Evolutionary conservation across 2,113 vertebrate species (phyloP), one percentile per base, ranked within the genome.

Genomic region (Syngnathus scovelli): DNA sequence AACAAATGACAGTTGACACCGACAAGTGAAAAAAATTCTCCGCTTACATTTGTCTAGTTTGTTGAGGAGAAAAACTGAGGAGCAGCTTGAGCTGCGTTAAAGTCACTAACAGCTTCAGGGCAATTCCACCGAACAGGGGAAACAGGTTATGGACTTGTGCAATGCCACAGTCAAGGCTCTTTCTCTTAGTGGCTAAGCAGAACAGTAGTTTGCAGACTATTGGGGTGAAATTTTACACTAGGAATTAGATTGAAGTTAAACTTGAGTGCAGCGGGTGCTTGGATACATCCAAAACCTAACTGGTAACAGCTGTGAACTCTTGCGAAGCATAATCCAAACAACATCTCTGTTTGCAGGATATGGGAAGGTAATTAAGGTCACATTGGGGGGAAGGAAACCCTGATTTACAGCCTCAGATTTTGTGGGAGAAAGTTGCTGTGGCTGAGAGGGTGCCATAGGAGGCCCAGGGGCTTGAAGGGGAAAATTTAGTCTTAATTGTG

Each of bases 351-450:
- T 76, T 51, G 18, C 15, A 2, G 13, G 6, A 62, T 41, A 72
- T 76, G 81, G 59, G 46, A 75, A 83, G 68, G 39, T 76, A 66
- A 76, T 72, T 66, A 63, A 72, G 77, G 79, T 73, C 77, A 65
- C 0, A 44, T 11, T 6, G 52, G 37, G 36, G 66, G 1, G 64
- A 56, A 56, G 59, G 68, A 0, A 48, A 27, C 61, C 51, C 70
- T 33, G 69, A 75, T 70, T 75, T 66, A 72, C 56, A 48, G 56
- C 66, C 60, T 67, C 64, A 13, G 48, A 59, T 56, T 56, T 51
- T 6, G 41, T 62, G 59, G 55, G 33, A 52, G 16, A 39, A 48
- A 44, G 13, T 12, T 51, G 38, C 27, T 0, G 21, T 36, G 6
- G 18, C 0, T 4, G 18, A 56, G 18, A 43, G 66, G 8, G 16